These are phyloP conservation scores for Silurus glanis DNA, from an alignment of 2,113 vertebrate species.

Conservation along the genomic window DNA sequence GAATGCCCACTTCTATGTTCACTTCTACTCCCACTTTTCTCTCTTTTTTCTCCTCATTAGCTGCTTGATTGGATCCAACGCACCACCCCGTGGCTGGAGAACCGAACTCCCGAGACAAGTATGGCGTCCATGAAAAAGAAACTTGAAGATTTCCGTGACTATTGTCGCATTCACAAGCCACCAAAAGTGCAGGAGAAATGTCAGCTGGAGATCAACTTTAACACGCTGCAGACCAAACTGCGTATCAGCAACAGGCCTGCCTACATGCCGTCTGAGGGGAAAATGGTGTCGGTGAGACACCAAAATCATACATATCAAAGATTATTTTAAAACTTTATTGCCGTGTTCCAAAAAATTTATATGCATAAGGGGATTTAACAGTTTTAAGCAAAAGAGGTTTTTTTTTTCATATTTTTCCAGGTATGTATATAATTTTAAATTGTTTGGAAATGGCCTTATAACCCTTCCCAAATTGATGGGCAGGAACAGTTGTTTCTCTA, in stretches of 20 bases:
- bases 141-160: conserved; percentile 84
- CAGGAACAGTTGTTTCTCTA: no score
- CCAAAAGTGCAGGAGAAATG: conserved; percentile 89
- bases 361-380: no score
- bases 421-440: no score
- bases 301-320: neutral
- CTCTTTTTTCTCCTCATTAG: neutral
- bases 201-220: conserved; percentile 97
- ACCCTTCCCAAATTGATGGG: no score
- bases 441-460: no score
- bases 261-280: conserved; percentile 98
- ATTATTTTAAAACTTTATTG: no score
- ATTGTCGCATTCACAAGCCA: conserved; percentile 74
- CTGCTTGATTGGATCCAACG: conserved; percentile 82
- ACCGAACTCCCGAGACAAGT: conserved; percentile 79
- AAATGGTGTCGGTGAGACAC: conserved; percentile 91
- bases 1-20: neutral
- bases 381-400: no score
- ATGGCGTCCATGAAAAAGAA: conserved; percentile 84
- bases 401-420: no score
- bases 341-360: no score
- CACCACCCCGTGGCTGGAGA: conserved; percentile 86
- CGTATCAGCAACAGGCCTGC: conserved; percentile 94
- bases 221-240: conserved; percentile 95
- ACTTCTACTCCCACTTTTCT: neutral